phyloP scores from a whole-genome alignment of 2,113 vertebrate genomes.

The Eurypyga helias region DNA sequence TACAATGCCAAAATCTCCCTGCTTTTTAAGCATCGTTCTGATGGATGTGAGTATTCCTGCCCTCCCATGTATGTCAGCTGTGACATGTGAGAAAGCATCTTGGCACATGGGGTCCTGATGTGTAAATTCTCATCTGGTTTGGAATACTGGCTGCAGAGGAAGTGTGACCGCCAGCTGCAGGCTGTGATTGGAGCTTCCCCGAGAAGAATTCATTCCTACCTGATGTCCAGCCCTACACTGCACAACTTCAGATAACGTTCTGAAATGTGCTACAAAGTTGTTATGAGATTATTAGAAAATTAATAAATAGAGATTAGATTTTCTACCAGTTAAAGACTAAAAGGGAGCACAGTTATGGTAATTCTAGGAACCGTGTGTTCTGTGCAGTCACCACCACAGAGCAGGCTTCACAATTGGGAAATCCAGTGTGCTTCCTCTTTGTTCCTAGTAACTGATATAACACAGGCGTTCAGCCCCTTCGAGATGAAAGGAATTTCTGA shows the following conservation, averaged over 20 bases:
- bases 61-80: background rate
- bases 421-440: background rate
- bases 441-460: background rate
- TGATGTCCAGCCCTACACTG: background rate
- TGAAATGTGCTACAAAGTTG: background rate
- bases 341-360: background rate
- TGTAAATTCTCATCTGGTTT: constrained; percentile 2
- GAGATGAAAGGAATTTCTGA: background rate
- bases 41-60: background rate
- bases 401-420: background rate
- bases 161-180: background rate
- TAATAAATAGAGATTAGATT: background rate
- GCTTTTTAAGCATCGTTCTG: background rate
- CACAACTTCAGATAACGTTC: background rate
- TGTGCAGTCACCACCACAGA: fast-evolving
- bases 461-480: background rate
- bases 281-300: background rate
- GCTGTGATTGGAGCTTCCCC: background rate
- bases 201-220: background rate
- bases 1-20: background rate
- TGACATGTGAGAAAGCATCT: constrained; percentile 1
- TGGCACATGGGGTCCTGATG: background rate
- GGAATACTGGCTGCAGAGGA: background rate
- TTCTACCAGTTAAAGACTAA: background rate
- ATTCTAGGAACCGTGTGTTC: background rate